Evolutionary conservation across 2,797 vertebrate genomes (phyloP).

Genomic region (Nyctibius grandis): DNA sequence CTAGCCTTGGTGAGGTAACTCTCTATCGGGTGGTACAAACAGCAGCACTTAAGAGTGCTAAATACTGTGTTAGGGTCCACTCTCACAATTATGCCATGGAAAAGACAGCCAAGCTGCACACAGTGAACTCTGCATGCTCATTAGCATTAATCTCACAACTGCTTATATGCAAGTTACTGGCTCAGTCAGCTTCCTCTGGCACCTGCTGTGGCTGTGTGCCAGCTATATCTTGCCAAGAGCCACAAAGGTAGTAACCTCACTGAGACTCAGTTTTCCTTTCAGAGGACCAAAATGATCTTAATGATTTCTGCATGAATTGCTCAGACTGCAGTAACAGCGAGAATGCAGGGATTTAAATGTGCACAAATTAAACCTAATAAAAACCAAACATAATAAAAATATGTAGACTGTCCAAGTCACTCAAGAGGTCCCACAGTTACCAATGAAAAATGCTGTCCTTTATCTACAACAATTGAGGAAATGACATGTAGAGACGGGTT

Average conservation of each 20-base stretch:
- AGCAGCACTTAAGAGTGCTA: neutral
- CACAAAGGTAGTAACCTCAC: neutral
- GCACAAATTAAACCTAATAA: neutral
- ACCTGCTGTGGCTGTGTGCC: neutral
- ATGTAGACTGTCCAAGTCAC: neutral
- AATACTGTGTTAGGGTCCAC: neutral
- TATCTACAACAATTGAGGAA: neutral
- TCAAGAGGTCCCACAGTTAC: neutral
- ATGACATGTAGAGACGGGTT: neutral
- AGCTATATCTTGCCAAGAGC: neutral
- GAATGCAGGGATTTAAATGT: neutral
- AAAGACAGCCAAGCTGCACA: neutral
- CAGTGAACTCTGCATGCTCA: neutral
- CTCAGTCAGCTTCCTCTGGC: neutral
- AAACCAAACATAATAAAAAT: neutral
- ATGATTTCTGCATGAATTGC: neutral
- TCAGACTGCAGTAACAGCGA: neutral
- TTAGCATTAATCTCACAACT: neutral
- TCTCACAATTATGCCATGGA: neutral
- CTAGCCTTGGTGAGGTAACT: neutral
- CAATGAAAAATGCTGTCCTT: neutral
- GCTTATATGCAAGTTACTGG: neutral
- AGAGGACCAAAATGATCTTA: neutral
- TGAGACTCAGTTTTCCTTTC: neutral
- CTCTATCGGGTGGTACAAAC: neutral